A percentile compares a stretch with the other conserved stretches of the same genome.
These are phyloP conservation scores for Pherbina coryleti DNA, from an alignment of 2,888 invertebrate genomes.

Conservation along the genomic window DNA sequence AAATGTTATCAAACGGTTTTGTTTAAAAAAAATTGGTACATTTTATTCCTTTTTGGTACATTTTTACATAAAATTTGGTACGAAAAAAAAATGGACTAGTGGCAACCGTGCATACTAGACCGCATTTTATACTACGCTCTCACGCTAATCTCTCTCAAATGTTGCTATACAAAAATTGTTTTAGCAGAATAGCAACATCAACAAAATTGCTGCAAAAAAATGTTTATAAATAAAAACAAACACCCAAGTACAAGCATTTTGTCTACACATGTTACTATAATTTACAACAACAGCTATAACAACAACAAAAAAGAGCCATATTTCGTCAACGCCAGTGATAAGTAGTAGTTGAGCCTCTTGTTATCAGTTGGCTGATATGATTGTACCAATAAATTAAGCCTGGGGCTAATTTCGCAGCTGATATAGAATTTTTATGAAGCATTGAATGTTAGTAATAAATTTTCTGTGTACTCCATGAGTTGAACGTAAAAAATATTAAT, in stretches of 20 bases:
- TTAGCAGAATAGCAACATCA: too few relatives aligned
- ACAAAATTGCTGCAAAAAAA: not conserved
- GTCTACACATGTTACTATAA: not conserved
- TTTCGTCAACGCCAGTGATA: not conserved
- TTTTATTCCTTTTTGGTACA: too few relatives aligned
- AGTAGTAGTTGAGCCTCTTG: not conserved
- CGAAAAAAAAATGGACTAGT: too few relatives aligned
- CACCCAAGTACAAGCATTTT: not conserved
- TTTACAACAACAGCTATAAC: slow-evolving; percentile 1
- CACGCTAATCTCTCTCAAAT: too few relatives aligned
- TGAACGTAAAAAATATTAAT: not conserved
- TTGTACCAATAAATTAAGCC: not conserved
- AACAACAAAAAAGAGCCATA: not conserved
- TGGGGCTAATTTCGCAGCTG: not conserved
- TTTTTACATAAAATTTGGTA: too few relatives aligned
- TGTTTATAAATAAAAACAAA: not conserved
- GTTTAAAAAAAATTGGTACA: too few relatives aligned
- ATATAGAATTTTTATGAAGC: not conserved
- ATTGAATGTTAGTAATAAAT: not conserved
- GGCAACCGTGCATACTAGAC: too few relatives aligned
- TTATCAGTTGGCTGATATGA: not conserved
- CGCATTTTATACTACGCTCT: too few relatives aligned
- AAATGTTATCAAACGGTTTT: too few relatives aligned
- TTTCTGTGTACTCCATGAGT: not conserved
- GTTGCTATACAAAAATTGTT: too few relatives aligned